These are phyloP conservation scores for Reticulitermes lucifugus DNA, from an alignment of 2,888 invertebrate genomes.

Conservation along the genomic window DNA sequence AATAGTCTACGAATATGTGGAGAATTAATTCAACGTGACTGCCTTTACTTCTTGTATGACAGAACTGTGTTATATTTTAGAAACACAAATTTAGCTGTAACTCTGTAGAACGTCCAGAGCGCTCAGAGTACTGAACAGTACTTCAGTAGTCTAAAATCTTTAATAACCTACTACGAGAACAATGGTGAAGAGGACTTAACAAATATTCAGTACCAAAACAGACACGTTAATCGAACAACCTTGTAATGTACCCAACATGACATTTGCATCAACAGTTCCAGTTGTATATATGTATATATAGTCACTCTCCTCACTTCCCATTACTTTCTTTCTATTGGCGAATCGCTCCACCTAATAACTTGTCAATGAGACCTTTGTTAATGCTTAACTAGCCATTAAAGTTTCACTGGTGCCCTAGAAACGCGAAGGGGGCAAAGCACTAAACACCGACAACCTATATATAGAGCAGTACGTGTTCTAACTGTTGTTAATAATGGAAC, in stretches of 20 bases:
- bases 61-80: not conserved
- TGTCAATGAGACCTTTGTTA: constrained; percentile 35
- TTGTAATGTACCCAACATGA: not conserved
- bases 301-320: too few relatives aligned
- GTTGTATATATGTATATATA: too few relatives aligned
- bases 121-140: too few relatives aligned
- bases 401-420: constrained; percentile 1
- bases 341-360: not conserved
- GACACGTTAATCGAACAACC: not conserved
- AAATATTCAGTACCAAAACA: too few relatives aligned
- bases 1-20: not conserved
- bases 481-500: not conserved
- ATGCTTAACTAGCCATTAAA: constrained; percentile 30
- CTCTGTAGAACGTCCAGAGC: too few relatives aligned
- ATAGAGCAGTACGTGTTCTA: not conserved
- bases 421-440: not conserved
- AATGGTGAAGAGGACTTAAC: too few relatives aligned
- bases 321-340: not conserved
- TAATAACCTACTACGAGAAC: too few relatives aligned
- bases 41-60: not conserved
- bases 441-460: not conserved
- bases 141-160: too few relatives aligned
- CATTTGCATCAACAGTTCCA: not conserved
- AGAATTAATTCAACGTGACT: not conserved
- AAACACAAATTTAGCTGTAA: too few relatives aligned